Conservation (phyloP, 2,888 invertebrate genomes). For the Hofmannophila pseudospretella region DNA sequence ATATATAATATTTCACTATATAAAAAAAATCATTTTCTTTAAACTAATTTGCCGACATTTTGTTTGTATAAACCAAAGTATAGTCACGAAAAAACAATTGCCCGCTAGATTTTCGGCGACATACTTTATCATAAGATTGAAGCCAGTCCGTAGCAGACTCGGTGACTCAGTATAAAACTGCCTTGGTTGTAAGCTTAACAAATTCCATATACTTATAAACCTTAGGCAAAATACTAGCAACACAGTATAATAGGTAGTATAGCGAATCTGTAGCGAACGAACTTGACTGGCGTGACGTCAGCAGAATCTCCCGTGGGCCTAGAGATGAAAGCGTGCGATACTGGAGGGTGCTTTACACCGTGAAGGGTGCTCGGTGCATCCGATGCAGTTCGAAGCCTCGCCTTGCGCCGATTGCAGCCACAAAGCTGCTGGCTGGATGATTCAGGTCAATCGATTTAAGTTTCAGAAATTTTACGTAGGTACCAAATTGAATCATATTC, state of each 20-base stretch:
- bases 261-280: too few species aligned
- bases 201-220: too few species aligned
- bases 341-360: slow-evolving; percentile 8
- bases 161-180: too few species aligned
- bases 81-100: too few species aligned
- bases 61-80: too few species aligned
- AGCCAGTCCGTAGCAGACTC: too few species aligned
- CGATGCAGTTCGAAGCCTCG: neutral
- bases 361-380: slow-evolving; percentile 7
- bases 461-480: neutral
- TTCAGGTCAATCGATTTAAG: slow-evolving; percentile 11
- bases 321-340: slow-evolving; percentile 1
- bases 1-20: too few species aligned
- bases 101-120: too few species aligned
- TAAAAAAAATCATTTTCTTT: too few species aligned
- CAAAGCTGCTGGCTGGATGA: slow-evolving; percentile 8
- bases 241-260: neutral
- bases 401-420: slow-evolving; percentile 1
- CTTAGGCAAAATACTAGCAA: neutral
- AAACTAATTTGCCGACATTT: too few species aligned
- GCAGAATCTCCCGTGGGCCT: neutral
- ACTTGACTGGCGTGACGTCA: neutral
- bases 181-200: too few species aligned
- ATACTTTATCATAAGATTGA: too few species aligned
- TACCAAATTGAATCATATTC: neutral